Evolutionary conservation across 2,888 invertebrate genomes (phyloP).

Genomic region (Hydraecia micacea): DNA sequence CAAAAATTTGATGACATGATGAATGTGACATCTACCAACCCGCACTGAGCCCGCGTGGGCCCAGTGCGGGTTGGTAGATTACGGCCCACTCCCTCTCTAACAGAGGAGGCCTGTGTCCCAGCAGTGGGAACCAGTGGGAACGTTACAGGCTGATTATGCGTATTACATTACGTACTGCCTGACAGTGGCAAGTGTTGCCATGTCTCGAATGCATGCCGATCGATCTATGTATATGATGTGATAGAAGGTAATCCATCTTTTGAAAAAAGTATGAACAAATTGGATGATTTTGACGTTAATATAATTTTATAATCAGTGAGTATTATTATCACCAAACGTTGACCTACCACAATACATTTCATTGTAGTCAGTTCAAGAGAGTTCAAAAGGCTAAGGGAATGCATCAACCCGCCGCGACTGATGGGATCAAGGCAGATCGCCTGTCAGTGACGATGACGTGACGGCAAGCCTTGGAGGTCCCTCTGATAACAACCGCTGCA

Average conservation of each 20-base stretch:
- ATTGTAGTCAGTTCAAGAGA: constrained; percentile 29
- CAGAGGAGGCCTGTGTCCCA: no score
- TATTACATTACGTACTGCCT: background rate
- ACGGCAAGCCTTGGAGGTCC: background rate
- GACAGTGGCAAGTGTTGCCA: background rate
- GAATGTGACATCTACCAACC: no score
- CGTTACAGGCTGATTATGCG: no score
- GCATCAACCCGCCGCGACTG: background rate
- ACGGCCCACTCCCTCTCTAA: no score
- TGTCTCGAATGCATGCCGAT: background rate
- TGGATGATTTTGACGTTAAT: background rate
- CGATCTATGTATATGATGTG: no score
- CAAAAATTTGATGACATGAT: no score
- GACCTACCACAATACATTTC: constrained; percentile 2
- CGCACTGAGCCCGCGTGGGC: no score
- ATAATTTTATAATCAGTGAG: background rate
- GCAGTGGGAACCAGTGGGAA: no score
- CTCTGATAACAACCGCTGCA: constrained; percentile 9
- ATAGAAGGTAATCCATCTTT: no score
- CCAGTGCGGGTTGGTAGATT: no score
- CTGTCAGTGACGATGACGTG: background rate
- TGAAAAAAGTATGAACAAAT: no score
- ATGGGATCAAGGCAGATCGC: constrained; percentile 48
- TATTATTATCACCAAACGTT: constrained; percentile 20
- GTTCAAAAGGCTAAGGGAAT: constrained; percentile 25